phyloP scores from a whole-genome alignment of 2,797 vertebrate genomes.

The Micropoecilia bifurca region DNA sequence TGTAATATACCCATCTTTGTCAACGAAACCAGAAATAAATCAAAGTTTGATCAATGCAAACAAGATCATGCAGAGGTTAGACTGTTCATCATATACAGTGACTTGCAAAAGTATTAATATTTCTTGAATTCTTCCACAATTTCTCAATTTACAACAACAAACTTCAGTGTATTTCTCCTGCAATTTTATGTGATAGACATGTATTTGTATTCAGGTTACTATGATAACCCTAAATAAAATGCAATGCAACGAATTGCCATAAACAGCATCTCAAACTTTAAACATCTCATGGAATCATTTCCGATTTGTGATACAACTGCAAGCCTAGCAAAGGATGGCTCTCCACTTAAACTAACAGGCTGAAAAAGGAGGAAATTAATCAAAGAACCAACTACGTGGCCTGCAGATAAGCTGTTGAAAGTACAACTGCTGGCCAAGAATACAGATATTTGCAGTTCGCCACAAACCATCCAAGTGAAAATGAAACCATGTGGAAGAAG shows the following conservation, averaged over 20 bases:
- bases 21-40: slow-evolving; percentile 21
- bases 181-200: neutral
- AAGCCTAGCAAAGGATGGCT: neutral
- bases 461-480: neutral
- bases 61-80: slow-evolving; percentile 5
- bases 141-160: neutral
- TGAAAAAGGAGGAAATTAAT: neutral
- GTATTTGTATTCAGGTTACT: neutral
- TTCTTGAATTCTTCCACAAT: neutral
- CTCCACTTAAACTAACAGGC: neutral
- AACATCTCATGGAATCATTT: neutral
- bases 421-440: neutral
- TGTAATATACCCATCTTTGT: slow-evolving; percentile 14
- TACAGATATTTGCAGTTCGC: neutral
- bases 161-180: neutral
- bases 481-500: neutral
- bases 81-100: neutral
- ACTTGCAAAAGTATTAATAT: neutral
- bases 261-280: neutral
- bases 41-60: slow-evolving; percentile 9
- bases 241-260: neutral
- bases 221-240: neutral
- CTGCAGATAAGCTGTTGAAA: no score
- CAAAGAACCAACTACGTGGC: neutral
- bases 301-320: neutral